Evolutionary conservation across 2,888 invertebrate species (phyloP), one percentile per base, ranked within the genome.

Genomic region (Myopa tessellatipennis): DNA sequence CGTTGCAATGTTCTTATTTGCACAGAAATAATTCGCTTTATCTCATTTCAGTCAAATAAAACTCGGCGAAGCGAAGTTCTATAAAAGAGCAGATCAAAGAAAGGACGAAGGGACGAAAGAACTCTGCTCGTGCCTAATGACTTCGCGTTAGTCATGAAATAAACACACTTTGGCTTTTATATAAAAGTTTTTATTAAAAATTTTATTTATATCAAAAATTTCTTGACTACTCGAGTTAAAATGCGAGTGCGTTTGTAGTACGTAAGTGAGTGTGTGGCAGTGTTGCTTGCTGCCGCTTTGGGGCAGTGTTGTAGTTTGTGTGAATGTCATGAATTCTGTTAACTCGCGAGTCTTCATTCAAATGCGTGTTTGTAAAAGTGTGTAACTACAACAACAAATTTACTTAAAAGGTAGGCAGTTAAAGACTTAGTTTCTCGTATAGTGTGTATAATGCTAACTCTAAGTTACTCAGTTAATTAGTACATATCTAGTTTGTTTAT

Each of bases 1-100:
- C 67, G 40, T 3, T 55, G 5, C 40, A 68, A 75, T 50, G 26
- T 75, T 45, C 60, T 40, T 69, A 75, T 69, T 75, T 69, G 69
- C 69, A 60, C n/a, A 69, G 68, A 52, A 67, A 67, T 68, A 69
- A 68, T 69, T 58, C 69, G 68, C 60, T 75, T 55, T 55, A 55
- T 55, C n/a, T 55, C n/a, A 16, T 55, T 55, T 55, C 10, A 55
- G 5, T 55, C n/a, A 55, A 55, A 55, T n/a, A 55, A 55, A n/a
- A 6, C 16, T 1, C 5, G 1, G 14, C 14, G n/a, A n/a, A n/a
- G 55, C 3, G 14, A 14, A 50, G 8, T 55, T 16, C 3, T 55
- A 45, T 45, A 12, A 70, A 34, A 34, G 18, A 34, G 7, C 4
- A 50, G 18, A 69, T 12, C 8, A n/a, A 70, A 34, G 45, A 52